A percentile compares a stretch with the other conserved stretches of the same genome.
Evolutionary conservation across 1,140 invertebrate species (phyloP).

Genomic region (Bombus breviceps): DNA sequence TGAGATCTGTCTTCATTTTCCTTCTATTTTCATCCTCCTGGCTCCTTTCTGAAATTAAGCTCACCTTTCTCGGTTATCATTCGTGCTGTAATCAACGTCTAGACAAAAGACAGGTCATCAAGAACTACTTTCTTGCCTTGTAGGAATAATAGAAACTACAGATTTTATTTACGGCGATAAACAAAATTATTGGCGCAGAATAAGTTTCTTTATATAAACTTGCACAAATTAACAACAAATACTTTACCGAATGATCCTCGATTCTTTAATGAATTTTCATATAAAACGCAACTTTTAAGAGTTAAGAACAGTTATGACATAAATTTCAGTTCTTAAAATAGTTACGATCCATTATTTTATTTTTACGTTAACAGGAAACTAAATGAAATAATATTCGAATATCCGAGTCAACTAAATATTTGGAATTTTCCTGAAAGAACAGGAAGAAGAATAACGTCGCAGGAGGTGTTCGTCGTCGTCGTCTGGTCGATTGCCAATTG

Average conservation of each 20-base stretch:
- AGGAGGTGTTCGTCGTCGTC: neutral
- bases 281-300: no score
- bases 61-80: constrained; percentile 1
- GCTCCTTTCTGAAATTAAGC: constrained; percentile 15
- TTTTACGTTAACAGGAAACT: neutral
- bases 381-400: neutral
- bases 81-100: constrained; percentile 18
- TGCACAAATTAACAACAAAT: no score
- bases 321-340: no score
- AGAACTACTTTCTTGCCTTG: neutral
- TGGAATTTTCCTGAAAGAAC: neutral
- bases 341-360: neutral
- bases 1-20: neutral
- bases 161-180: neutral
- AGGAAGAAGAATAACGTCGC: no score
- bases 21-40: neutral
- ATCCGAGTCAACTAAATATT: neutral
- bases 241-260: no score
- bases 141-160: neutral
- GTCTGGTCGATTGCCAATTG: constrained; percentile 50
- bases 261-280: neutral
- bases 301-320: no score
- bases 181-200: no score
- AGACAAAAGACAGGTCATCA: neutral
- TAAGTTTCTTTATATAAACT: no score